Percentiles rank a stretch among this genome's conserved stretches.
These are phyloP conservation scores for Melanotus villosus DNA, from an alignment of 2,888 invertebrate species.

Conservation along the genomic window DNA sequence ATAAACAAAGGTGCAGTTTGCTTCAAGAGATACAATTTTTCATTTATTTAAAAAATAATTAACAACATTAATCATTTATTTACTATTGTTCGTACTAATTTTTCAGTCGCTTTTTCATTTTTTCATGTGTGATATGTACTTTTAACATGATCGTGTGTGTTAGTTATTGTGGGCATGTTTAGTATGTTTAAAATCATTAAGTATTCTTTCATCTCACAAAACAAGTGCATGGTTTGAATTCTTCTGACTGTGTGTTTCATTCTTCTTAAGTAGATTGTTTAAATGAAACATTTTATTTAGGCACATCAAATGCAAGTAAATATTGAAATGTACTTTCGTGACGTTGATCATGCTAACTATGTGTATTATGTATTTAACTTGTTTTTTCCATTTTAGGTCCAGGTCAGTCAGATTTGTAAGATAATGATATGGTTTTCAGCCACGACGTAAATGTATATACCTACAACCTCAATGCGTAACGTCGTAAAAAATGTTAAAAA, in stretches of 20 bases:
- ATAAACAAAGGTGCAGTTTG: slow-evolving; percentile 70
- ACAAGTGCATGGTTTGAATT: slow-evolving; percentile 24
- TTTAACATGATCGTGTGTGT: slow-evolving; percentile 19
- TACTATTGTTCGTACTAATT: slow-evolving; percentile 34
- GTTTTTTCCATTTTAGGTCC: slow-evolving; percentile 69
- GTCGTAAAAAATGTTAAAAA: too few relatives aligned
- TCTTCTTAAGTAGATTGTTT: slow-evolving; percentile 7
- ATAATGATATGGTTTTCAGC: slow-evolving; percentile 33
- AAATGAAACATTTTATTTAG: slow-evolving; percentile 10
- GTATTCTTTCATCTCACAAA: slow-evolving; percentile 27
- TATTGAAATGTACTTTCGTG: slow-evolving; percentile 22
- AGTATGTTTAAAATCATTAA: slow-evolving; percentile 17
- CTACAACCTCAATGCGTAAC: background rate
- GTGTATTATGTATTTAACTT: background rate
- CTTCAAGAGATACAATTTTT: slow-evolving; percentile 62
- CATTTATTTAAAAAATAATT: slow-evolving; percentile 47
- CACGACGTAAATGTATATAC: slow-evolving; percentile 29
- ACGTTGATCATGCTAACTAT: too few relatives aligned
- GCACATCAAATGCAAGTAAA: slow-evolving; percentile 52
- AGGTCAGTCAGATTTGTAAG: slow-evolving; percentile 75
- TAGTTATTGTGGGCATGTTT: background rate
- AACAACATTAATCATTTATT: slow-evolving; percentile 30
- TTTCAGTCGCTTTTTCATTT: slow-evolving; percentile 46
- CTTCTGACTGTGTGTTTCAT: slow-evolving; percentile 19
- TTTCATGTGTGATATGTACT: slow-evolving; percentile 35